Conservation (phyloP, 2,888 invertebrate genomes). For the Ferdinandea cuprea region DNA sequence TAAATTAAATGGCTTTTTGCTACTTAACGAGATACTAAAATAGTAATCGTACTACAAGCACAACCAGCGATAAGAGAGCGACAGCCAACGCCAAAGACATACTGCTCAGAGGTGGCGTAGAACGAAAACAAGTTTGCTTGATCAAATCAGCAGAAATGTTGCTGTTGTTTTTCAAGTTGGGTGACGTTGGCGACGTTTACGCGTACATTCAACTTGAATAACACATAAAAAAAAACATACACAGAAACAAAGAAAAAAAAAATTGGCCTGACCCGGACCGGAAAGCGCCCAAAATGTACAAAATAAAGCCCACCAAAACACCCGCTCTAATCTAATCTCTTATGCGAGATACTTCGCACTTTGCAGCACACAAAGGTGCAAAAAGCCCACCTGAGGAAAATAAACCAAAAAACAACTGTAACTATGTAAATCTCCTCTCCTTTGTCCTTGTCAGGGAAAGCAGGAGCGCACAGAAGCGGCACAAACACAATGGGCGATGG, state of each 20-base stretch:
- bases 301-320: constrained; percentile 20
- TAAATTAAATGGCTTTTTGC: constrained; percentile 37
- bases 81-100: not conserved
- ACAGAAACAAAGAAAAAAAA: constrained; percentile 45
- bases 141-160: constrained; percentile 17
- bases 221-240: no score
- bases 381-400: constrained; percentile 58
- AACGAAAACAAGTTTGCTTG: constrained; percentile 47
- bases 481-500: not conserved
- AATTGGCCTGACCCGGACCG: constrained; percentile 45
- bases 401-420: constrained; percentile 8
- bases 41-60: constrained; percentile 22
- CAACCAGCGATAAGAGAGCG: constrained; percentile 24
- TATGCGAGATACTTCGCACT: constrained; percentile 52
- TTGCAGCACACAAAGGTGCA: constrained; percentile 50
- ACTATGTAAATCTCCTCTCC: constrained; percentile 11
- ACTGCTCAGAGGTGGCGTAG: not conserved
- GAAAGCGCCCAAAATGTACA: constrained; percentile 27
- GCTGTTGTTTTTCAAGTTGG: constrained; percentile 6
- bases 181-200: constrained; percentile 35
- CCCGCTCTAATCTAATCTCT: constrained; percentile 37
- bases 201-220: constrained; percentile 56
- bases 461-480: constrained; percentile 3
- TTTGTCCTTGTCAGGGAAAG: constrained; percentile 42
- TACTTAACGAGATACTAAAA: constrained; percentile 40